Percentiles rank a stretch among this genome's conserved stretches.
Conservation (phyloP, 2,888 invertebrate genomes). For the Cantharis lateralis region DNA sequence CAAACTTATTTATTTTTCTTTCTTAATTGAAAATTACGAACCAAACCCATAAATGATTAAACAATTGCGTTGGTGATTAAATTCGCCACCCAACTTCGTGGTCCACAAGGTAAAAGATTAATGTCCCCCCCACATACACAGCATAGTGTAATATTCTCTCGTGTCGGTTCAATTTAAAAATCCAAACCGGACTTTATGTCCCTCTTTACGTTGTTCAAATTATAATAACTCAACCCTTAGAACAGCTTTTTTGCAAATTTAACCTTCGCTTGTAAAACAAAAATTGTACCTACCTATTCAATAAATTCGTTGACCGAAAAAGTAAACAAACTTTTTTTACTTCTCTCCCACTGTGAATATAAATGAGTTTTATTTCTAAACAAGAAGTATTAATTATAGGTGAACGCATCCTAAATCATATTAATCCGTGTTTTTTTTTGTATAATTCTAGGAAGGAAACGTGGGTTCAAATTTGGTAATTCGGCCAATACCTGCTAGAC, state of each 20-base stretch:
- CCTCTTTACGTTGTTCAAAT: not conserved
- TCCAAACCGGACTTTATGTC: not conserved
- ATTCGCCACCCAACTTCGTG: not conserved
- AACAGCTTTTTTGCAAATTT: not conserved
- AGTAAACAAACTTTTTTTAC: not conserved
- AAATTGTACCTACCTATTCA: not conserved
- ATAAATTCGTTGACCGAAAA: not conserved
- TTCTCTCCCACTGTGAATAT: not conserved
- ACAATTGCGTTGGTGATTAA: not conserved
- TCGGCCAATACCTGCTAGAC: conserved; percentile 78
- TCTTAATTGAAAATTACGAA: not conserved
- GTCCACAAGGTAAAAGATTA: not conserved
- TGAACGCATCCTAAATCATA: not conserved
- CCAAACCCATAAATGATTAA: not conserved
- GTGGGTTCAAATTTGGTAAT: conserved; percentile 89
- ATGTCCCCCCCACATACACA: not conserved
- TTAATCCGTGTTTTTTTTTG: not conserved
- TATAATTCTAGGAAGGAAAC: conserved; percentile 77
- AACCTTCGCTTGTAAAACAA: not conserved
- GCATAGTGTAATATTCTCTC: not conserved
- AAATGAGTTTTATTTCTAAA: not conserved
- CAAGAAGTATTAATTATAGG: not conserved
- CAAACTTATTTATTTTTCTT: not conserved
- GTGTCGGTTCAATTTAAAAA: not conserved
- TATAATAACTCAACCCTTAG: not conserved